phyloP scores from a whole-genome alignment of 2,113 vertebrate genomes.

The Gymnobelideus leadbeateri region DNA sequence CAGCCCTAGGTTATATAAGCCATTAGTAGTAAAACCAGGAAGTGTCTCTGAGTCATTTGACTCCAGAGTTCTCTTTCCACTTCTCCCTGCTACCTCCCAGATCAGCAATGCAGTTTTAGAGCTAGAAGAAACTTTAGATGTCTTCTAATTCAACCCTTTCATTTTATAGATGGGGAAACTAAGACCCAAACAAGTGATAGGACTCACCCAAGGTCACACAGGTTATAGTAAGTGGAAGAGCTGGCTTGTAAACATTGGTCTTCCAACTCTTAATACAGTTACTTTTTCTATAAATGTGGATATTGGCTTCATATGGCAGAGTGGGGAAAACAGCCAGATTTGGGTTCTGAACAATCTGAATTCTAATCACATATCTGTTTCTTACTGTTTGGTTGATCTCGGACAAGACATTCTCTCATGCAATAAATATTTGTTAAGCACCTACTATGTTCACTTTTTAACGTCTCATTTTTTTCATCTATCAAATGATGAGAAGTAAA shows the following conservation, averaged over 20 bases:
- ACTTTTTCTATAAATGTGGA: background rate
- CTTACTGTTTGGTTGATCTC: background rate
- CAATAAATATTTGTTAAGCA: background rate
- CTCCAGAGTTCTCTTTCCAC: background rate
- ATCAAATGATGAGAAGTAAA: background rate
- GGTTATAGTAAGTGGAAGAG: background rate
- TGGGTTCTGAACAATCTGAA: background rate
- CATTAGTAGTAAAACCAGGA: too few relatives aligned
- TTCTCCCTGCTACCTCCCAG: background rate
- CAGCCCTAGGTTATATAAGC: background rate
- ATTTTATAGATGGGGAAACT: background rate
- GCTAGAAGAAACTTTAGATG: background rate
- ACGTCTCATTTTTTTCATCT: background rate
- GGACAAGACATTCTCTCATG: background rate
- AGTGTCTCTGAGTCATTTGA: background rate
- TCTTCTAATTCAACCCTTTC: background rate
- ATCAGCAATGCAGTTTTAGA: background rate
- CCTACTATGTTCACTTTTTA: background rate
- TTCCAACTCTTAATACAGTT: background rate
- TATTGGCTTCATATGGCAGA: background rate
- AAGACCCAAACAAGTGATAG: background rate
- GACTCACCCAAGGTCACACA: background rate
- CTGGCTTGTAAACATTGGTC: background rate
- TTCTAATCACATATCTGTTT: background rate
- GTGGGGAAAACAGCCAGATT: background rate